Evolutionary conservation across 2,888 invertebrate genomes (phyloP).

Genomic region (Phrixothrix hirtus): DNA sequence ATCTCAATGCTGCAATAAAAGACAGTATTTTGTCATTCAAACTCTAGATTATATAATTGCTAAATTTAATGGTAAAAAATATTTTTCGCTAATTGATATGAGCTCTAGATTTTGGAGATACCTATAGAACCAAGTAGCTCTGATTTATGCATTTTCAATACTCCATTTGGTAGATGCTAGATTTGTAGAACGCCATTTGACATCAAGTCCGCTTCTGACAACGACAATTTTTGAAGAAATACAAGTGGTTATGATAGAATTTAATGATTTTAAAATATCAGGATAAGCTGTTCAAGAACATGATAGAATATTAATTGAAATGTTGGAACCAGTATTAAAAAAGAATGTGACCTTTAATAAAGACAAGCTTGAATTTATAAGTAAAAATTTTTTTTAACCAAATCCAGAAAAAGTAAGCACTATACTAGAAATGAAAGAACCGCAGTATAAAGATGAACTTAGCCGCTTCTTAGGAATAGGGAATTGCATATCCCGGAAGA

Average conservation of each 20-base stretch:
- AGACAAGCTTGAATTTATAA: no score
- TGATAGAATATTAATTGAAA: no score
- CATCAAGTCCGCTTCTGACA: neutral
- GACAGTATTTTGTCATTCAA: constrained; percentile 23
- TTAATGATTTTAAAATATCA: neutral
- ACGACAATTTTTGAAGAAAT: neutral
- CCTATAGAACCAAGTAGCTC: constrained; percentile 18
- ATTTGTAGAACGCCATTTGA: constrained; percentile 26
- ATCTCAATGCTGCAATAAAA: constrained; percentile 20
- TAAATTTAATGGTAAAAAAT: constrained; percentile 24
- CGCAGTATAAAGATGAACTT: no score
- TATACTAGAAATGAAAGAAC: no score
- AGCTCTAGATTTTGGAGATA: constrained; percentile 26
- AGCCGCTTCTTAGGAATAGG: no score
- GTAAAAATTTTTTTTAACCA: no score
- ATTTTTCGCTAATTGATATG: constrained; percentile 26
- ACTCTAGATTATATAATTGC: constrained; percentile 26
- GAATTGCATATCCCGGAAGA: no score
- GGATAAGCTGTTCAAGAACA: no score
- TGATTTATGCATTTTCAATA: constrained; percentile 28
- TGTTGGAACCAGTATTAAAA: no score
- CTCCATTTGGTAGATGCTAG: constrained; percentile 30
- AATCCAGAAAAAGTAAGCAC: no score
- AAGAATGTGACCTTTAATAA: no score
- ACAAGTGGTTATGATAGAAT: neutral